phyloP scores from a whole-genome alignment of 2,888 invertebrate species.

The Cybosia mesomella region DNA sequence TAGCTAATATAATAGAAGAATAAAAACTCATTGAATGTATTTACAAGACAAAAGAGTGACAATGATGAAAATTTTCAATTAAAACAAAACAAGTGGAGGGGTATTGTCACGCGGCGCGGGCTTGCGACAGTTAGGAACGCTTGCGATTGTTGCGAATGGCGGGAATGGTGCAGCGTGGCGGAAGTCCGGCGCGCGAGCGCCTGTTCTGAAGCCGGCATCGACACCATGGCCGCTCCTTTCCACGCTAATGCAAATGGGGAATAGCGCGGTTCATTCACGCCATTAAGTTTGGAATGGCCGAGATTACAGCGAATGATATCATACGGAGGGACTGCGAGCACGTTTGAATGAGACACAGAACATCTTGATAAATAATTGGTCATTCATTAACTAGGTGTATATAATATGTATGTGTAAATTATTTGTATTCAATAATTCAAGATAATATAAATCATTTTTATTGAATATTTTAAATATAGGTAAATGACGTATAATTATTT shows the following conservation, averaged over 20 bases:
- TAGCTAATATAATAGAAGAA: not conserved
- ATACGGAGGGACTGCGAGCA: not conserved
- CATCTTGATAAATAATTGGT: not conserved
- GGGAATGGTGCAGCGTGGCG: constrained; percentile 61
- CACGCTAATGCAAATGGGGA: constrained; percentile 48
- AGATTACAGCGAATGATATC: constrained; percentile 64
- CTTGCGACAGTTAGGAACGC: constrained; percentile 60
- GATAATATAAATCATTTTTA: too few relatives aligned
- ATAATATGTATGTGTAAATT: too few relatives aligned
- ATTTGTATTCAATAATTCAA: too few relatives aligned
- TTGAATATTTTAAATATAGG: too few relatives aligned
- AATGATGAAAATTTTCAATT: constrained; percentile 83
- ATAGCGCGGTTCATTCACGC: constrained; percentile 59
- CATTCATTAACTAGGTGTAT: not conserved
- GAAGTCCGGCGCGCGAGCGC: constrained; percentile 71
- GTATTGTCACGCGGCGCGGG: constrained; percentile 72
- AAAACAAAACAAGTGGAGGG: constrained; percentile 73
- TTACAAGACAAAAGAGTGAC: constrained; percentile 67
- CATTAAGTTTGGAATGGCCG: constrained; percentile 65
- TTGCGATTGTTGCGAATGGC: constrained; percentile 50
- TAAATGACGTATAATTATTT: too few relatives aligned
- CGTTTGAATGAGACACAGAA: not conserved
- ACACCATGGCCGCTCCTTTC: constrained; percentile 34
- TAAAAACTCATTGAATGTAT: constrained; percentile 23
- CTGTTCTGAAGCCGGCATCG: constrained; percentile 54